These are phyloP conservation scores for Lacerta bilineata DNA, from an alignment of 2,797 vertebrate species.

Conservation along the genomic window DNA sequence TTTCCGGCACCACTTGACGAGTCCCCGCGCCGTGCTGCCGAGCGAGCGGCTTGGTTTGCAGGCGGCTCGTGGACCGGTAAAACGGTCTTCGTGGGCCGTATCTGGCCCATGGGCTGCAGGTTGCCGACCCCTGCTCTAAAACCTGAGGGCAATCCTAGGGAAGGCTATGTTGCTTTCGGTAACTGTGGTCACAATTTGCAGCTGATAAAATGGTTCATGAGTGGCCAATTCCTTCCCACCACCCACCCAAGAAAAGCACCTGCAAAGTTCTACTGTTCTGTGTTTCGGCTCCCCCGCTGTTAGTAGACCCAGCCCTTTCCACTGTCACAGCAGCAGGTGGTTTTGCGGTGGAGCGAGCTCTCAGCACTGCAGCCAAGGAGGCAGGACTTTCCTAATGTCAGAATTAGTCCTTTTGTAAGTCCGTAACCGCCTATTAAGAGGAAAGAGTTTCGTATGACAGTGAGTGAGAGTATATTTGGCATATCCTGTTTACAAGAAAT, in stretches of 20 bases:
- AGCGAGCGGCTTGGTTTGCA: too few relatives aligned
- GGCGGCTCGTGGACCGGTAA: too few relatives aligned
- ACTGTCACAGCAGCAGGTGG: not conserved
- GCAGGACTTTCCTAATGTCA: not conserved
- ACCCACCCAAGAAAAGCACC: not conserved
- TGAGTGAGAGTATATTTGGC: not conserved
- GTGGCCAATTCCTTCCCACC: too few relatives aligned
- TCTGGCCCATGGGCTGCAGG: too few relatives aligned
- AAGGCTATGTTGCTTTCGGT: not conserved
- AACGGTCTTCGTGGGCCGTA: too few relatives aligned
- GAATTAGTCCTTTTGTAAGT: not conserved
- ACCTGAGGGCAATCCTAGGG: not conserved
- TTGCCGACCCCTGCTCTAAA: not conserved
- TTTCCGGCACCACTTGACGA: too few relatives aligned
- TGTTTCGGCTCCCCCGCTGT: not conserved
- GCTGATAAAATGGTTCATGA: not conserved
- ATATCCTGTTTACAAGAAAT: slow-evolving; percentile 6
- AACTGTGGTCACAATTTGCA: not conserved
- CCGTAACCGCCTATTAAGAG: not conserved
- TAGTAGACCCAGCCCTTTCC: not conserved
- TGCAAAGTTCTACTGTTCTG: not conserved
- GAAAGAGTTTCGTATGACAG: not conserved
- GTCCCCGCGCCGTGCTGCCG: too few relatives aligned
- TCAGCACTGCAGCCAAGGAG: not conserved
- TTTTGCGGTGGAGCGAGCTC: not conserved